These are phyloP conservation scores for Syndactyla subalaris DNA, from an alignment of 2,797 vertebrate genomes.

Conservation along the genomic window DNA sequence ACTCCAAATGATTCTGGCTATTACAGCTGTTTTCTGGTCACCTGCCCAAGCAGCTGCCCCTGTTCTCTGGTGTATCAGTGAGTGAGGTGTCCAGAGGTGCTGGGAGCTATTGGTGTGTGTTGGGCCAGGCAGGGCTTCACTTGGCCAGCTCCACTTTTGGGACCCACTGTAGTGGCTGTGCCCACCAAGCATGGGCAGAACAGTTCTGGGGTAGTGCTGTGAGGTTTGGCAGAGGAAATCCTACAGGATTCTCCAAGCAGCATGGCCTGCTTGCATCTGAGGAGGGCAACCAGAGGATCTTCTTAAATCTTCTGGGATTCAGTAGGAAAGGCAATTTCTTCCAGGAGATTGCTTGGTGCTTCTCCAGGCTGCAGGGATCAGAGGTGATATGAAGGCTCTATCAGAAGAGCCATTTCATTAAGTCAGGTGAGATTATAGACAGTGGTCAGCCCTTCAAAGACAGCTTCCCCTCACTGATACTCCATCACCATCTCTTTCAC, in stretches of 20 bases:
- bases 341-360: background rate
- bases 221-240: background rate
- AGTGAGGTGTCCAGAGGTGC: background rate
- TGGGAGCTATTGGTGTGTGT: background rate
- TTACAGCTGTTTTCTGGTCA: background rate
- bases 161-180: background rate
- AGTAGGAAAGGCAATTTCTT: background rate
- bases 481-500: background rate
- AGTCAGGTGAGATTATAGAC: background rate
- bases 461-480: background rate
- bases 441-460: background rate
- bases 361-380: background rate
- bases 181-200: background rate
- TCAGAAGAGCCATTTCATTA: background rate
- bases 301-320: background rate
- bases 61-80: background rate
- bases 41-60: background rate
- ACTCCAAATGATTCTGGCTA: accelerated
- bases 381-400: background rate
- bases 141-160: background rate
- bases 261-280: background rate
- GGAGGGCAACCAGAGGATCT: background rate
- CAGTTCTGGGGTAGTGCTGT: background rate
- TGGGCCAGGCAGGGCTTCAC: background rate
- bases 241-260: background rate